Percentiles rank a stretch among this genome's conserved stretches.
These are phyloP conservation scores for Steinernema feltiae DNA, from an alignment of 1,140 invertebrate genomes.

Conservation along the genomic window DNA sequence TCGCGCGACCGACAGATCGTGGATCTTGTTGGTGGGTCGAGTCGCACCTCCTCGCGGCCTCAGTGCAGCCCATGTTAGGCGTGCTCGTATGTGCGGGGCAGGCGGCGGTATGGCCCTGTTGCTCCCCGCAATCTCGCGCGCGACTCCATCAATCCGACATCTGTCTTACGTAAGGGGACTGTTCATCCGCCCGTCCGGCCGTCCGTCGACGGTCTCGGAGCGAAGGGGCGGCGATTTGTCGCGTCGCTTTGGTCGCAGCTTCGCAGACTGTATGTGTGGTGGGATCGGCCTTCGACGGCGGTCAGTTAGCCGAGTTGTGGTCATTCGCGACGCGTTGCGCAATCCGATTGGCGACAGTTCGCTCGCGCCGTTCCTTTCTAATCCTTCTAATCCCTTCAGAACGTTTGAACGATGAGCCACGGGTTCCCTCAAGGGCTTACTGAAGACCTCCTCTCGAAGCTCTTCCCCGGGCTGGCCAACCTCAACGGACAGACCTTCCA, in stretches of 20 bases:
- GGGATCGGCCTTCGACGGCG: too few species aligned
- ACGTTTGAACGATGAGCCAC: not conserved
- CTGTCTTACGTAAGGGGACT: not conserved
- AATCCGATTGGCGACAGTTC: not conserved
- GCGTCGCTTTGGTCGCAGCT: not conserved
- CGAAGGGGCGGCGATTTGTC: not conserved
- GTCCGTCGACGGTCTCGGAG: not conserved
- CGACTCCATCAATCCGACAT: not conserved
- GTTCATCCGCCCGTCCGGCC: too few species aligned
- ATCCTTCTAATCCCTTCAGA: not conserved
- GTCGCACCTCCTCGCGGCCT: too few species aligned
- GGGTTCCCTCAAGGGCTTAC: not conserved
- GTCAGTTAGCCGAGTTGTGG: not conserved
- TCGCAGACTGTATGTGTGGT: not conserved
- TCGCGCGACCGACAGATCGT: too few species aligned
- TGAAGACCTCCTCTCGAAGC: not conserved
- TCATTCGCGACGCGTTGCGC: conserved; percentile 9
- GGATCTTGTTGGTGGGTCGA: too few species aligned
- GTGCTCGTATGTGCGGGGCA: not conserved
- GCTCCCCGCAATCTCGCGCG: not conserved
- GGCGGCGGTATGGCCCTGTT: not conserved
- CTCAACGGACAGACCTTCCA: too few species aligned
- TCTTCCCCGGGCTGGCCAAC: not conserved
- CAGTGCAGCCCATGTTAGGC: too few species aligned
- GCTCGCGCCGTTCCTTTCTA: not conserved